Evolutionary conservation across 2,113 vertebrate species (phyloP), one percentile per base, ranked within the genome.

Genomic region (Misgurnus mizolepis): DNA sequence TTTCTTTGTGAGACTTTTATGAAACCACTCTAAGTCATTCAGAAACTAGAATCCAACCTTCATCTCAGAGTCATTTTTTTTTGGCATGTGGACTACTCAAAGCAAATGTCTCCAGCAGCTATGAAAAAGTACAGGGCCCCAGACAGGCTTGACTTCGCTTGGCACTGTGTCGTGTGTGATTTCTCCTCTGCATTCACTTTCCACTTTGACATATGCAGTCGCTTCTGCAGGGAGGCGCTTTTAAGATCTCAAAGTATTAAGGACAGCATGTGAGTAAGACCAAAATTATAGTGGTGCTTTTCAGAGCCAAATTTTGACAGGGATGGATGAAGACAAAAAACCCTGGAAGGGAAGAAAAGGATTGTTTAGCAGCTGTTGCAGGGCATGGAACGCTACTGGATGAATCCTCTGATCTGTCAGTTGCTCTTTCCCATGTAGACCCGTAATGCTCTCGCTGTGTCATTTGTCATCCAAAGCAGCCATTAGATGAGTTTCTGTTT

Each of bases 391-490:
- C 67, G 78, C 56, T 72, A 12, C 68, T 78, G 79, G 82, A 77
- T 74, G 68, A 69, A 84, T 56, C 75, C 43, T 60, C 39, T 77
- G 70, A 77, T 78, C 83, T 75, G 75, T 81, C 62, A 47, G n/a
- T 78, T 11, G 49, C 41, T 17, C 67, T 40, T 53, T 56, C 69
- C 49, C 18, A 64, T 22, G 55, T 40, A 73, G 45, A 66, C 17
- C 45, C 43, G 17, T 55, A 74, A 61, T 71, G 67, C 58, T 65
- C 71, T 85, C 66, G 10, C 43, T 83, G 86, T 53, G 85, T 81
- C 85, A 84, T 87, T 87, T 91, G 90, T 91, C 87, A 88, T 90
- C 85, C 85, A 88, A 87, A 81, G 86, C 67, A 65, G 79, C 85
- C 86, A 82, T 85, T 84, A 88, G 67, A 56, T 65, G 43, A 65